phyloP scores from a whole-genome alignment of 2,888 invertebrate genomes.

The Pyrrhia umbra region DNA sequence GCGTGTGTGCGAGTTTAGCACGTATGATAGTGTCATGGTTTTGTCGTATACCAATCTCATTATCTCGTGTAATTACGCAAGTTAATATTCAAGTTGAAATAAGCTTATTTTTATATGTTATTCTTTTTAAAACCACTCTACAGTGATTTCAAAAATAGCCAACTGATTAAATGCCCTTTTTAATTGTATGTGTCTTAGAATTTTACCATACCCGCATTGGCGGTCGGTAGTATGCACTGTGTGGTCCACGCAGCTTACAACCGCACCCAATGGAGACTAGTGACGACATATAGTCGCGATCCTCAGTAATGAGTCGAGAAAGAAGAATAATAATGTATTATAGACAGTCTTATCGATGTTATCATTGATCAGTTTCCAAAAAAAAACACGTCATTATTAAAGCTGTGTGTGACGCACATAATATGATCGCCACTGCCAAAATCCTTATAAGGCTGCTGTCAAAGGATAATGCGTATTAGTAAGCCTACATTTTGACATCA shows the following conservation, averaged over 20 bases:
- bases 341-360: background rate
- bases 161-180: no score
- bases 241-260: no score
- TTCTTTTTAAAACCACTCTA: no score
- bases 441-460: slow-evolving; percentile 21
- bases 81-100: background rate
- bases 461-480: slow-evolving; percentile 10
- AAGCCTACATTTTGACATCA: slow-evolving; percentile 35
- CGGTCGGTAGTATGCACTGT: no score
- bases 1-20: background rate
- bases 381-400: background rate
- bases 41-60: background rate
- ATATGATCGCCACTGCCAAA: background rate
- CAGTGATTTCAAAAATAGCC: no score
- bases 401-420: slow-evolving; percentile 15
- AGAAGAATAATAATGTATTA: no score
- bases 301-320: no score
- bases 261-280: no score
- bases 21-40: background rate
- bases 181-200: no score
- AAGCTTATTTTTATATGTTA: no score
- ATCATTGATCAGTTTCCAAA: background rate
- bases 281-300: no score
- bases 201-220: no score
- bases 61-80: background rate